Base-by-base conservation (phyloP, 2,113 vertebrate genomes). In the Elephas maximus region DNA sequence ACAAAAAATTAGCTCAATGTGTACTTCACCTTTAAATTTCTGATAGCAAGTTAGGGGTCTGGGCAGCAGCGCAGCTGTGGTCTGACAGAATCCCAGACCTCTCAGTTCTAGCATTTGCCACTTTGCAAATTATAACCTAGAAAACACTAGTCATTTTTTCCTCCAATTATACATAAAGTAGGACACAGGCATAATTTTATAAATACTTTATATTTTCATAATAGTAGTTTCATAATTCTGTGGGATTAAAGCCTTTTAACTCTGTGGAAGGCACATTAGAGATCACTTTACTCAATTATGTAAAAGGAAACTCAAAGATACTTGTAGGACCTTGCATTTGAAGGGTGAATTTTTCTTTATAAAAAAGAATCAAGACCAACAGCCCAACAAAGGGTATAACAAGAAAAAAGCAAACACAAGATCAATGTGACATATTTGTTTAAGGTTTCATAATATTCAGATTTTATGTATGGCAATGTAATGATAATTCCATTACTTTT, bases 101-200 rank as follows among this genome's bases (percentile, higher is more conserved):
- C 24, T 86, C 23, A 73, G 8, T 81, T 73, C 8, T 65, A 8
- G 65, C 81, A 79, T 45, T 93, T 83, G 26, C 5, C 89, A 57
- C 4, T 83, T 89, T 63, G 37, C 33, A 88, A 96, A 81, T 92
- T 63, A 2, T 88, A 92, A 96, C 33, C 48, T 71, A 12, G 8
- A 71, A 92, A 91, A 95, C 10, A 7, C n/a, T 41, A 8, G 37
- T 23, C 57, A 53, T 12, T 81, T 86, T 79, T 51, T 91, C 67
- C 5, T 77, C 1, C 5, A 85, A 11, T 45, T 82, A 65, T 33
- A 57, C 12, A 78, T 1, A n/a, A 21, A 74, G 6, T 6, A 92
- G 23, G 94, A 90, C 8, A 74, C 4, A 77, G 26, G 9, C 21
- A 2, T 88, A 62, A 67, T 80, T 97, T 94, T 65, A 53, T n/a